Conservation (phyloP, 2,888 invertebrate genomes). For the Pocota personata region DNA sequence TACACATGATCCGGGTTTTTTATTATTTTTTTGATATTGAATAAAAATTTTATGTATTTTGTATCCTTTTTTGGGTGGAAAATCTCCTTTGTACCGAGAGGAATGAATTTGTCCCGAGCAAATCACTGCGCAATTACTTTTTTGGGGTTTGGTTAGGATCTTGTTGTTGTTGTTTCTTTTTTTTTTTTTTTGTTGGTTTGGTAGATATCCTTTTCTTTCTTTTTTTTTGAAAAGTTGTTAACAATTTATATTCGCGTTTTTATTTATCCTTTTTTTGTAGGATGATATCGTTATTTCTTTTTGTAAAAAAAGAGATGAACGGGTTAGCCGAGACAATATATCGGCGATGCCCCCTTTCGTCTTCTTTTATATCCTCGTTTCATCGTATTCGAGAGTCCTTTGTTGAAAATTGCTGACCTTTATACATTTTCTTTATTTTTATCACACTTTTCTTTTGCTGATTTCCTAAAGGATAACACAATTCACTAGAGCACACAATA, state of each 20-base stretch:
- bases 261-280: too few relatives aligned
- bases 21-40: neutral
- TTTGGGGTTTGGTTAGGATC: constrained; percentile 53
- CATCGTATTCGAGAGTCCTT: constrained; percentile 76
- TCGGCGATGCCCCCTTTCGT: constrained; percentile 79
- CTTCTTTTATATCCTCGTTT: constrained; percentile 81
- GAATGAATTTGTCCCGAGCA: constrained; percentile 31
- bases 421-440: constrained; percentile 47
- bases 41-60: neutral
- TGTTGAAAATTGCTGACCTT: constrained; percentile 36
- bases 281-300: constrained; percentile 17
- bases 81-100: constrained; percentile 38
- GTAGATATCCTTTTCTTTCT: constrained; percentile 55
- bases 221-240: constrained; percentile 25
- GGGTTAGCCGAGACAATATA: constrained; percentile 77
- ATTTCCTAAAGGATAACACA: constrained; percentile 1
- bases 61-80: constrained; percentile 12
- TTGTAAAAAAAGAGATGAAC: constrained; percentile 30
- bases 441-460: neutral
- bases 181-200: neutral
- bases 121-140: constrained; percentile 70
- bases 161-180: constrained; percentile 37
- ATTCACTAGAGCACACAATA: neutral
- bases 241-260: constrained; percentile 24
- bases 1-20: constrained; percentile 50